phyloP scores from a whole-genome alignment of 2,113 vertebrate genomes.

The Merops nubicus region DNA sequence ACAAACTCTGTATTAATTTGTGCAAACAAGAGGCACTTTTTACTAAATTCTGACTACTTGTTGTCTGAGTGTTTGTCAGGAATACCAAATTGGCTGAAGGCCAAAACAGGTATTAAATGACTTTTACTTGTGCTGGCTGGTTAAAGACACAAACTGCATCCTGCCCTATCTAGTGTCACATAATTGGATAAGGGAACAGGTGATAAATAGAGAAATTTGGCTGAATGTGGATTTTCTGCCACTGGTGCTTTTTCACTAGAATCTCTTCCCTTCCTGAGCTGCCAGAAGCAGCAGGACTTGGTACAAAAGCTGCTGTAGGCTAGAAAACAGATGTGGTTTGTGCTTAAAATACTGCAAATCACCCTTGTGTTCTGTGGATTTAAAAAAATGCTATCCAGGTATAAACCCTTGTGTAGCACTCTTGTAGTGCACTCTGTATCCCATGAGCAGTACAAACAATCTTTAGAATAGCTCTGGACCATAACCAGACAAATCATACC shows the following conservation, averaged over 20 bases:
- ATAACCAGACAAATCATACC: neutral
- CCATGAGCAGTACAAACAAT: neutral
- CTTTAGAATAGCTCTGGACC: neutral
- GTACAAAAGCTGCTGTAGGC: neutral
- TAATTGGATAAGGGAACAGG: neutral
- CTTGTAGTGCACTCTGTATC: neutral
- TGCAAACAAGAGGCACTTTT: conserved; percentile 18
- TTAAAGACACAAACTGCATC: neutral
- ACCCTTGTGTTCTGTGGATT: neutral
- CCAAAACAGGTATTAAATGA: neutral
- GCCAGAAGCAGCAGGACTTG: neutral
- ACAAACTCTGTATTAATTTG: accelerated
- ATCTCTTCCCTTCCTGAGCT: neutral
- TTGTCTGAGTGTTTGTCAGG: neutral
- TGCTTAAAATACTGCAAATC: neutral
- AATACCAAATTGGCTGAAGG: neutral
- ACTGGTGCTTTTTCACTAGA: neutral
- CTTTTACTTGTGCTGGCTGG: neutral
- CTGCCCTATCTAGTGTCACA: neutral
- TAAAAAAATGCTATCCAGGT: neutral
- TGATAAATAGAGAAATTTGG: neutral
- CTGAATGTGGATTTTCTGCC: neutral
- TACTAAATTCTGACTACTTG: neutral
- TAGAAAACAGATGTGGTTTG: neutral
- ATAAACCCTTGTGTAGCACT: accelerated